phyloP scores from a whole-genome alignment of 1,140 invertebrate species.

The Notospermus geniculatus region DNA sequence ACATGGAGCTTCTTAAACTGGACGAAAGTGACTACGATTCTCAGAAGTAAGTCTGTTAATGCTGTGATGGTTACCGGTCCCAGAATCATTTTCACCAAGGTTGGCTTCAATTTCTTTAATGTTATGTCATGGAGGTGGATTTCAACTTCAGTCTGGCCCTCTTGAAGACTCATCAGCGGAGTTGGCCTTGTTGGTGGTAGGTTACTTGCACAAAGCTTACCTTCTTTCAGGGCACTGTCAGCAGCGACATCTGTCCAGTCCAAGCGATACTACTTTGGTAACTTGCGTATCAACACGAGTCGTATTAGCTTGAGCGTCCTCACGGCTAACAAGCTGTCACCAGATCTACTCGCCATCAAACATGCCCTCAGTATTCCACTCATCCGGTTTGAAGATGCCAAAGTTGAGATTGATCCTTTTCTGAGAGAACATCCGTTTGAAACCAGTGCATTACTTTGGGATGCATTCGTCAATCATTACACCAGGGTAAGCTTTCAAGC shows the following conservation, averaged over 20 bases:
- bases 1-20: constrained; percentile 57
- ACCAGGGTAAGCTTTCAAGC: constrained; percentile 61
- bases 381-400: constrained; percentile 94
- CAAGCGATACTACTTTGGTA: constrained; percentile 80
- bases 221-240: constrained; percentile 66
- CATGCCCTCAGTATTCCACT: constrained; percentile 81
- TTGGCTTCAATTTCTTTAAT: too few species aligned
- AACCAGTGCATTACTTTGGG: constrained; percentile 75
- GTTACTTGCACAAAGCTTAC: not conserved
- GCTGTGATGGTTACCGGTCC: constrained; percentile 20
- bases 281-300: constrained; percentile 75
- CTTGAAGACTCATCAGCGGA: too few species aligned
- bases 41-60: constrained; percentile 21
- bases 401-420: constrained; percentile 86
- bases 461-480: constrained; percentile 77
- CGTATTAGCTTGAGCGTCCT: constrained; percentile 81
- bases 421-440: constrained; percentile 83
- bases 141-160: too few species aligned
- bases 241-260: constrained; percentile 77
- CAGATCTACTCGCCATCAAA: constrained; percentile 77
- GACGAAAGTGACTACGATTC: constrained; percentile 74
- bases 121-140: too few species aligned
- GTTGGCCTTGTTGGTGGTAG: not conserved
- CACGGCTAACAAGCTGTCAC: constrained; percentile 73
- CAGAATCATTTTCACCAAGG: constrained; percentile 2